These are phyloP conservation scores for Drosophila funebris DNA, from an alignment of 1,140 invertebrate genomes.

Conservation along the genomic window DNA sequence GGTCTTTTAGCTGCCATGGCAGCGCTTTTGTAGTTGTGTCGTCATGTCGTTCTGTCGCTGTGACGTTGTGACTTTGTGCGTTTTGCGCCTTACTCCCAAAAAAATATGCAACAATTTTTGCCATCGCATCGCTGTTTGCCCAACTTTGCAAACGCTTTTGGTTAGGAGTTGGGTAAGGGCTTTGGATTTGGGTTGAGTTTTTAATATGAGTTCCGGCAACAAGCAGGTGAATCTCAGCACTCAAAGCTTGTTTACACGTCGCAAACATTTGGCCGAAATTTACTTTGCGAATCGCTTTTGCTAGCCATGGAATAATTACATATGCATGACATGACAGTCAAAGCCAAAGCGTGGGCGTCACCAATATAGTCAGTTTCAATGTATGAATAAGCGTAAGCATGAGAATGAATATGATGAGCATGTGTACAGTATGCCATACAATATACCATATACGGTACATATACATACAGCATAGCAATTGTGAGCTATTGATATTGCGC, in stretches of 20 bases:
- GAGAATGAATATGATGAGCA: not conserved
- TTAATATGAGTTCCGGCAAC: conserved; percentile 45
- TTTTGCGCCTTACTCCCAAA: not conserved
- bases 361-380: conserved; percentile 54
- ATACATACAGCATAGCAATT: conserved; percentile 9
- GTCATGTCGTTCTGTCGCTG: not conserved
- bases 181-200: conserved; percentile 15
- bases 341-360: conserved; percentile 70
- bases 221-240: conserved; percentile 37
- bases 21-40: conserved; percentile 41
- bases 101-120: conserved; percentile 79
- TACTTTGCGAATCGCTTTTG: conserved; percentile 68
- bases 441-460: not conserved
- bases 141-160: conserved; percentile 52
- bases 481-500: conserved; percentile 59
- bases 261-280: conserved; percentile 66
- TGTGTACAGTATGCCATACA: not conserved
- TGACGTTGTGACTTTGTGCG: not conserved
- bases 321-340: conserved; percentile 76
- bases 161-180: not conserved
- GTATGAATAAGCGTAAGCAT: not conserved
- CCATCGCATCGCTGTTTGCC: conserved; percentile 56
- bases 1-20: conserved; percentile 71
- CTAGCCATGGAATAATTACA: conserved; percentile 74
- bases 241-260: conserved; percentile 74